phyloP scores from a whole-genome alignment of 1,140 invertebrate genomes.

The Calephelis virginiensis region DNA sequence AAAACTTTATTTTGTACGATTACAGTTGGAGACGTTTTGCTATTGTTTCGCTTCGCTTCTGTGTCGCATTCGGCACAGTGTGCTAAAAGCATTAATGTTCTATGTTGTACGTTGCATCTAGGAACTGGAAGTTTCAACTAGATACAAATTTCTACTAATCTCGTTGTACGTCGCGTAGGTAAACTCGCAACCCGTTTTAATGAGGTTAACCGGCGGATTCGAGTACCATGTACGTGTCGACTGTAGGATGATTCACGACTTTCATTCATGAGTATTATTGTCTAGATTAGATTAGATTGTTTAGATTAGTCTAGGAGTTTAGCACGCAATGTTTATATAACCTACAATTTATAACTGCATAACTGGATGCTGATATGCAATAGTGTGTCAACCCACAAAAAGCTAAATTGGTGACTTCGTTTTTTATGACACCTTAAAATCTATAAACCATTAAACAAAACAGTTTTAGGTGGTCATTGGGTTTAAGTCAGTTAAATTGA shows the following conservation, averaged over 20 bases:
- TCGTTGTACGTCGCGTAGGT: conserved; percentile 40
- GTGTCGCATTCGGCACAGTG: not conserved
- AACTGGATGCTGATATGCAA: too few relatives aligned
- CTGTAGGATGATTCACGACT: conserved; percentile 10
- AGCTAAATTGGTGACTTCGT: too few relatives aligned
- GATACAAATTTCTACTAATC: conserved; percentile 52
- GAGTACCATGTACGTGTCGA: not conserved
- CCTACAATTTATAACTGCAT: not conserved
- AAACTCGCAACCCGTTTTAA: conserved; percentile 40
- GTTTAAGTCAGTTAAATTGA: too few relatives aligned
- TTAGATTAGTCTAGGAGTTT: not conserved
- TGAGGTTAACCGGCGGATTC: conserved; percentile 32
- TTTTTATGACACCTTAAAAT: too few relatives aligned
- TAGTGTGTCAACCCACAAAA: too few relatives aligned
- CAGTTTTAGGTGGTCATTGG: too few relatives aligned
- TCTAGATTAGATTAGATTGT: not conserved
- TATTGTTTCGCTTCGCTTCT: not conserved
- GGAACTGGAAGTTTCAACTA: conserved; percentile 34
- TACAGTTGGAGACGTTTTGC: not conserved
- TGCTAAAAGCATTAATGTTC: not conserved
- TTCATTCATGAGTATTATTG: conserved; percentile 4
- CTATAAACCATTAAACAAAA: too few relatives aligned
- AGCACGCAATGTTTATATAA: conserved; percentile 1
- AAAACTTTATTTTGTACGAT: too few relatives aligned
- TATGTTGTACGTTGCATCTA: conserved; percentile 23